These are phyloP conservation scores for Alethe castanea DNA, from an alignment of 2,113 vertebrate species.

Conservation along the genomic window DNA sequence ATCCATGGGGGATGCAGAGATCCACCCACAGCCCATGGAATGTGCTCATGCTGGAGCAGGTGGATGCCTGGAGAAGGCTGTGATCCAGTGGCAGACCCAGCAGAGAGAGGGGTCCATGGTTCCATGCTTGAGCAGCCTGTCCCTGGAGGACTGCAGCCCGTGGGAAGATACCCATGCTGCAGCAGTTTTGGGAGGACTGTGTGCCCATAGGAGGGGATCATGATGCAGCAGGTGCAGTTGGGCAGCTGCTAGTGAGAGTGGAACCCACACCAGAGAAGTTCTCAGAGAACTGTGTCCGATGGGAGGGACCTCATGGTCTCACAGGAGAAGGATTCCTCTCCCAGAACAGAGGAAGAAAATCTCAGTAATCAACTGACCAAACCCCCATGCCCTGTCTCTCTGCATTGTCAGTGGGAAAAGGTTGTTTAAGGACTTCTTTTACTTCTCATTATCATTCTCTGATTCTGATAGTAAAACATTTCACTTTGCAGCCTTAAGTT, in stretches of 20 bases:
- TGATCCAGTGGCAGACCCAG: rapidly evolving
- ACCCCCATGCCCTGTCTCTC: background rate
- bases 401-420: background rate
- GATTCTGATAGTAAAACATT: background rate
- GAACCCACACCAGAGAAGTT: rapidly evolving
- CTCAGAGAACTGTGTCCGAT: rapidly evolving
- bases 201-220: rapidly evolving
- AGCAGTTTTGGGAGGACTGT: background rate
- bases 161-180: rapidly evolving
- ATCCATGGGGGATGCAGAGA: too few species aligned
- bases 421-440: background rate
- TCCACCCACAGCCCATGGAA: background rate
- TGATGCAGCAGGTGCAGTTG: rapidly evolving
- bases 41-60: rapidly evolving
- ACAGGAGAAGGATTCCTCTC: background rate
- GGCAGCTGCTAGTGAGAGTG: rapidly evolving
- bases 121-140: background rate
- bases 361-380: background rate
- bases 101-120: background rate
- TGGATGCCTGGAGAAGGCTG: background rate
- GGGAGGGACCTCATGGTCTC: rapidly evolving
- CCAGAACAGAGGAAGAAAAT: rapidly evolving
- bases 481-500: background rate
- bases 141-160: background rate
- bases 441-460: background rate